Percentiles rank a stretch among this genome's conserved stretches.
Evolutionary conservation across 1,140 invertebrate species (phyloP).

Genomic region (Carposina sasakii): DNA sequence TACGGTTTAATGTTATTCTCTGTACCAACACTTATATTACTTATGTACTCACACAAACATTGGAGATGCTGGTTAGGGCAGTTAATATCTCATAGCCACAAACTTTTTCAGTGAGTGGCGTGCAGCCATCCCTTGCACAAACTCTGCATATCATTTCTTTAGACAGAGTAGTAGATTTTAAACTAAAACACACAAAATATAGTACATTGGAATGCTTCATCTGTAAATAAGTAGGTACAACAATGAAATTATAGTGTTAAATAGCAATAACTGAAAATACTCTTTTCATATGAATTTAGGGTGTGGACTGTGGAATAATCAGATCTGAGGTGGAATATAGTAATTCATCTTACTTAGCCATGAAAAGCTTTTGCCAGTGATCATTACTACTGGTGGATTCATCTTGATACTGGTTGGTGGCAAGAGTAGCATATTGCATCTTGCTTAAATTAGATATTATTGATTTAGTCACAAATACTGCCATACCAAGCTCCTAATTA

Average conservation of each 20-base stretch:
- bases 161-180: conserved; percentile 34
- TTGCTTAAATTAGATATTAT: conserved; percentile 53
- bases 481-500: conserved; percentile 32
- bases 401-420: conserved; percentile 26
- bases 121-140: conserved; percentile 49
- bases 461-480: conserved; percentile 54
- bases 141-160: conserved; percentile 59
- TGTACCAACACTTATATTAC: too few relatives aligned
- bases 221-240: too few relatives aligned
- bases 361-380: conserved; percentile 49
- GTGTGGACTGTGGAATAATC: too few relatives aligned
- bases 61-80: conserved; percentile 47
- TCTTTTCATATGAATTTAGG: too few relatives aligned
- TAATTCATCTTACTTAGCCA: conserved; percentile 49
- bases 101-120: conserved; percentile 42
- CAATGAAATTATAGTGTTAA: too few relatives aligned
- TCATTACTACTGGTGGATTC: conserved; percentile 9
- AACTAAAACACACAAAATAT: conserved; percentile 37
- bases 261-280: too few relatives aligned
- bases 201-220: too few relatives aligned
- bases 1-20: too few relatives aligned
- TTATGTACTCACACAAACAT: conserved; percentile 46
- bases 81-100: conserved; percentile 53
- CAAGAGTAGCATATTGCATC: conserved; percentile 33
- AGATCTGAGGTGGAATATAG: too few relatives aligned